Evolutionary conservation across 1,140 invertebrate genomes (phyloP).

Genomic region (Galleria mellonella): DNA sequence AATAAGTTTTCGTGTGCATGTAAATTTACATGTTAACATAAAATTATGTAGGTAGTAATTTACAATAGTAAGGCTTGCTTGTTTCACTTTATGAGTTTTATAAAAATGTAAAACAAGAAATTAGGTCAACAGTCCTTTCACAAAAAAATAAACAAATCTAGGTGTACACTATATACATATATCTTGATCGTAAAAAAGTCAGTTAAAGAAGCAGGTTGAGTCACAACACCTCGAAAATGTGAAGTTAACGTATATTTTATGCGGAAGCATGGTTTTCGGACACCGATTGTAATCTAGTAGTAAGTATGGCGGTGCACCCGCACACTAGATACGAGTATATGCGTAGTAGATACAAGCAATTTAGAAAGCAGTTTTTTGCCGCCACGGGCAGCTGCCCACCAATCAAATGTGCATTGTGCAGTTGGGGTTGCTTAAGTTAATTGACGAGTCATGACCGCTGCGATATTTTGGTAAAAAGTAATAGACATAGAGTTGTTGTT

Average conservation of each 20-base stretch:
- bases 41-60: too few relatives aligned
- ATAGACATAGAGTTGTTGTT: too few relatives aligned
- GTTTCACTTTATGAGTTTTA: too few relatives aligned
- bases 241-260: slow-evolving; percentile 35
- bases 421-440: slow-evolving; percentile 45
- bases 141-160: too few relatives aligned
- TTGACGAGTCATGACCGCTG: slow-evolving; percentile 46
- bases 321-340: slow-evolving; percentile 33
- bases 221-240: slow-evolving; percentile 5
- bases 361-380: slow-evolving; percentile 62
- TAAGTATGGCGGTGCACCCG: slow-evolving; percentile 27
- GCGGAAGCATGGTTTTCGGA: slow-evolving; percentile 40
- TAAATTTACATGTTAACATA: too few relatives aligned
- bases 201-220: background rate
- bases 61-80: too few relatives aligned
- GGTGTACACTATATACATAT: too few relatives aligned
- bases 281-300: slow-evolving; percentile 42
- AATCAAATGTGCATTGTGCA: slow-evolving; percentile 57
- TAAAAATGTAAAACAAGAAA: too few relatives aligned
- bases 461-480: slow-evolving; percentile 30
- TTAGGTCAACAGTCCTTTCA: too few relatives aligned
- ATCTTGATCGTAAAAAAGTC: too few relatives aligned
- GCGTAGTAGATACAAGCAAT: slow-evolving; percentile 46
- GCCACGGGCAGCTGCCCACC: slow-evolving; percentile 56
- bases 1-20: too few relatives aligned